phyloP scores from a whole-genome alignment of 2,888 invertebrate species.

The Spisula subtruncata region DNA sequence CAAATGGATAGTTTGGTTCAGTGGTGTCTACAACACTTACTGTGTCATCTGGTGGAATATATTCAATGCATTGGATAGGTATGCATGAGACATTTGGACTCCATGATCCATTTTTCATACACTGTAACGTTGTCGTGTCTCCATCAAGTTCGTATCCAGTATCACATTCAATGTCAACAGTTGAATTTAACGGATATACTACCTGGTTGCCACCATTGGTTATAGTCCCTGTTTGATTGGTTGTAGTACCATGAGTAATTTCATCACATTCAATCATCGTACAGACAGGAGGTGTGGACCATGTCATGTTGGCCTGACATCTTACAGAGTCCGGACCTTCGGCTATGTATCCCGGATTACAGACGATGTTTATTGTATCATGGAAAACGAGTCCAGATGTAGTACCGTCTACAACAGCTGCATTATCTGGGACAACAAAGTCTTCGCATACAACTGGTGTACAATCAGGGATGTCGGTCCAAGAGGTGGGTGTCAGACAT shows the following conservation, averaged over 20 bases:
- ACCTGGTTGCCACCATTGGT: too few relatives aligned
- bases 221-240: too few relatives aligned
- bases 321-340: not conserved
- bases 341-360: slow-evolving; percentile 12
- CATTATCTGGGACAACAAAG: slow-evolving; percentile 15
- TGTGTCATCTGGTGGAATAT: not conserved
- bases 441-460: slow-evolving; percentile 3
- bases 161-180: not conserved
- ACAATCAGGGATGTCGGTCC: slow-evolving; percentile 9
- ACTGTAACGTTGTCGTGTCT: not conserved
- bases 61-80: not conserved
- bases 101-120: not conserved
- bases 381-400: not conserved
- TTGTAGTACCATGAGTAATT: not conserved
- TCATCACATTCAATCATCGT: slow-evolving; percentile 17
- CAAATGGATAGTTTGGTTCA: not conserved
- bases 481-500: not conserved
- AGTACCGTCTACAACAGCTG: not conserved
- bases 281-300: slow-evolving; percentile 20
- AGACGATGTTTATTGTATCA: not conserved
- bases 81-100: not conserved
- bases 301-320: slow-evolving; percentile 31
- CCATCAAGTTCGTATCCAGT: not conserved
- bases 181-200: not conserved
- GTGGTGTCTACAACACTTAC: not conserved